These are phyloP conservation scores for Telmatherina bonti DNA, from an alignment of 2,797 vertebrate species.

Conservation along the genomic window DNA sequence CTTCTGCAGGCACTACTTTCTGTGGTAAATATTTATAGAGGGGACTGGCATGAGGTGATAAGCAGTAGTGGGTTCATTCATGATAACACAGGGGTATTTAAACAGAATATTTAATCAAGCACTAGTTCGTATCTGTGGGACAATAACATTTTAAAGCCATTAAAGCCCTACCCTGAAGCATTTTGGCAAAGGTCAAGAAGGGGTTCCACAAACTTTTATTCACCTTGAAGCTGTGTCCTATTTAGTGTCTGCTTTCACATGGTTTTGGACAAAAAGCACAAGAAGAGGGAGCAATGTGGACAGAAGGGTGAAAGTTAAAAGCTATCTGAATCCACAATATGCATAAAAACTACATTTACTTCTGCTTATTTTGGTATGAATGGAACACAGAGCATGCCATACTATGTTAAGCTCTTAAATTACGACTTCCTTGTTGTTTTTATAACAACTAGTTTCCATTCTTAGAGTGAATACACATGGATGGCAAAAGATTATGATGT, in stretches of 20 bases:
- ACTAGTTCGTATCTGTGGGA: conserved; percentile 69
- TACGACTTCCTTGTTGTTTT: conserved; percentile 6
- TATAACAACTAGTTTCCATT: conserved; percentile 11
- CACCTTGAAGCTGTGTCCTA: conserved; percentile 36
- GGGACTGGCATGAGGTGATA: conserved; percentile 81
- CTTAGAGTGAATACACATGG: conserved; percentile 16
- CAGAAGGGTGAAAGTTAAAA: conserved; percentile 54
- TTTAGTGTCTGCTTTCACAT: conserved; percentile 44
- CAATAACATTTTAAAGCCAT: conserved; percentile 68
- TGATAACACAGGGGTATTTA: conserved; percentile 79
- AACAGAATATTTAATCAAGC: conserved; percentile 81
- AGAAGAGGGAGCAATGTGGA: conserved; percentile 39
- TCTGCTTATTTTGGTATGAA: conserved; percentile 62
- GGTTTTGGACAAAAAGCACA: conserved; percentile 54
- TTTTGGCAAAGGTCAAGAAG: conserved; percentile 71
- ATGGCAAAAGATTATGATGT: conserved; percentile 3
- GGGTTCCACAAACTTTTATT: conserved; percentile 64
- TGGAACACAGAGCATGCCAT: conserved; percentile 34
- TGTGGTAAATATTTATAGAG: conserved; percentile 85
- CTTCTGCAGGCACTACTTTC: conserved; percentile 66
- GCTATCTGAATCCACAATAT: conserved; percentile 52
- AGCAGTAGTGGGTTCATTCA: conserved; percentile 77
- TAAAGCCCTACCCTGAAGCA: conserved; percentile 59
- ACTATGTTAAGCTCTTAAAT: conserved; percentile 30
- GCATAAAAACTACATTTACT: conserved; percentile 45